phyloP scores from a whole-genome alignment of 2,888 invertebrate genomes.

The Ecliptopera silaceata region DNA sequence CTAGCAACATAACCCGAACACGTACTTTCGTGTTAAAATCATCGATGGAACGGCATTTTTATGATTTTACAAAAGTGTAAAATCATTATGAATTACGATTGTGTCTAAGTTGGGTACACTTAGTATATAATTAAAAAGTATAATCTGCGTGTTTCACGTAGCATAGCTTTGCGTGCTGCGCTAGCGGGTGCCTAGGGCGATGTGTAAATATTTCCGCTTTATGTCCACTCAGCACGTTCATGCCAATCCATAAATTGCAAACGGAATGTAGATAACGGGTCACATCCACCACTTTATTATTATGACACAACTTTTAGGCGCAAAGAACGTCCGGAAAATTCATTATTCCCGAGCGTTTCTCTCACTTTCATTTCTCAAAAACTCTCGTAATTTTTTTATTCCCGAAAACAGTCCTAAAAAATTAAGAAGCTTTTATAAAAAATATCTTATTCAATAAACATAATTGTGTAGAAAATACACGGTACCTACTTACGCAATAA shows the following conservation, averaged over 20 bases:
- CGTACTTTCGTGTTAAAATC: no score
- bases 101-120: no score
- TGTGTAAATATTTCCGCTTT: neutral
- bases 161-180: neutral
- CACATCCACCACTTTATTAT: neutral
- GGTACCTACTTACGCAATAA: neutral
- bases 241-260: conserved; percentile 3
- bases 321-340: neutral
- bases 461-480: neutral
- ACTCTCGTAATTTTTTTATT: neutral
- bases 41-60: no score
- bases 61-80: no score
- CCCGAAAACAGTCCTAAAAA: neutral
- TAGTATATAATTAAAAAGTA: no score
- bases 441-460: conserved; percentile 2
- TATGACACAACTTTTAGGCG: neutral
- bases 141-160: neutral
- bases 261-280: neutral
- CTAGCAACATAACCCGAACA: no score
- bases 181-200: neutral
- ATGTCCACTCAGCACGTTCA: neutral
- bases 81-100: no score
- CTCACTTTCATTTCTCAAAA: no score
- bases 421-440: neutral
- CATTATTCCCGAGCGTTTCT: neutral